These are phyloP conservation scores for Eptatretus atami DNA, from an alignment of 2,797 vertebrate species.

Conservation along the genomic window DNA sequence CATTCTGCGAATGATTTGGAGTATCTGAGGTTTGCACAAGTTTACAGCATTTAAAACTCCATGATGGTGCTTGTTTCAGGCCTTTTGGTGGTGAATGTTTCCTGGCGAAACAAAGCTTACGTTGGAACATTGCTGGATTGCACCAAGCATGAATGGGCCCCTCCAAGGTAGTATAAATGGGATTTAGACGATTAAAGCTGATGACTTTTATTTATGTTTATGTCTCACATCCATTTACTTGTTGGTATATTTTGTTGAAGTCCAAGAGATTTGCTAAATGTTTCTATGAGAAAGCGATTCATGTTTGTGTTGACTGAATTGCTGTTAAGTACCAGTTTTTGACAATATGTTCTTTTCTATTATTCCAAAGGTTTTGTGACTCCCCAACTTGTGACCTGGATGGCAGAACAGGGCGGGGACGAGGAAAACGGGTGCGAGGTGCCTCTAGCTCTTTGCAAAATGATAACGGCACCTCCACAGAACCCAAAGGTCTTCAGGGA, in stretches of 20 bases:
- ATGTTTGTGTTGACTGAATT: too few relatives aligned
- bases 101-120: slow-evolving; percentile 95
- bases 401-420: slow-evolving; percentile 20
- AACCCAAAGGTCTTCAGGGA: slow-evolving; percentile 11
- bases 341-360: slow-evolving; percentile 3
- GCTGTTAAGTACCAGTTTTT: neutral
- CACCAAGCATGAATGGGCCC: slow-evolving; percentile 95
- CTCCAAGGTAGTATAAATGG: slow-evolving; percentile 33
- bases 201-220: too few relatives aligned
- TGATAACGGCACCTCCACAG: slow-evolving; percentile 26
- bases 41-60: too few relatives aligned
- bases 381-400: slow-evolving; percentile 77
- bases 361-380: slow-evolving; percentile 50
- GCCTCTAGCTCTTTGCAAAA: slow-evolving; percentile 42
- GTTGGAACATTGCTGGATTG: slow-evolving; percentile 85
- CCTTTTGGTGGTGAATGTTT: slow-evolving; percentile 91
- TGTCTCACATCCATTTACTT: too few relatives aligned
- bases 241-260: too few relatives aligned
- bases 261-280: too few relatives aligned
- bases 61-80: slow-evolving; percentile 18
- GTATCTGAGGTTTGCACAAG: too few relatives aligned
- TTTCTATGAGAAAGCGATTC: too few relatives aligned
- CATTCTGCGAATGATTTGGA: too few relatives aligned
- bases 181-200: too few relatives aligned
- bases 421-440: slow-evolving; percentile 53